Evolutionary conservation across 2,113 vertebrate genomes (phyloP).

Genomic region (Leptobrachium leishanense): DNA sequence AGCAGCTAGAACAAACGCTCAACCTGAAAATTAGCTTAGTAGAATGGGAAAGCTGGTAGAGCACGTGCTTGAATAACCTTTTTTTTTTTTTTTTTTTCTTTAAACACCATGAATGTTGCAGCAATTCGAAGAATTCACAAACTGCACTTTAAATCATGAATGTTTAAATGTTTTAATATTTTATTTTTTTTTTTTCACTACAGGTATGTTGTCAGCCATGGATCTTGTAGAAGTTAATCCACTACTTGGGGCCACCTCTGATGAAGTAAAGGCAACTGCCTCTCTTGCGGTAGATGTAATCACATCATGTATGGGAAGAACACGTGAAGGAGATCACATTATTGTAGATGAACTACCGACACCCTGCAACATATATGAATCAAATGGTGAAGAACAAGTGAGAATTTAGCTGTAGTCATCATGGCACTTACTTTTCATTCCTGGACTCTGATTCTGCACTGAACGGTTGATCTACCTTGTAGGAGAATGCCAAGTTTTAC

Average conservation of each 20-base stretch:
- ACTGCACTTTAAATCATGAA: background rate
- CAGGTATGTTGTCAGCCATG: constrained; percentile 90
- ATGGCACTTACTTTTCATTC: constrained; percentile 52
- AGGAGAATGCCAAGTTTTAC: too few relatives aligned
- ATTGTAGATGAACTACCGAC: constrained; percentile 75
- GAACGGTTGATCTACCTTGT: background rate
- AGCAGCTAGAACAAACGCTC: too few relatives aligned
- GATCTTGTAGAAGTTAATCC: constrained; percentile 97
- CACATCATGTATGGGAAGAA: constrained; percentile 87
- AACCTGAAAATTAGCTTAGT: too few relatives aligned
- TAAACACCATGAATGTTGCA: too few relatives aligned
- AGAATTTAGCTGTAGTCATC: constrained; percentile 62
- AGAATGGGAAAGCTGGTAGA: too few relatives aligned
- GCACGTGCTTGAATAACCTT: background rate
- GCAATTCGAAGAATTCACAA: too few relatives aligned
- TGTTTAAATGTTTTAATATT: too few relatives aligned
- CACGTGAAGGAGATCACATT: constrained; percentile 79
- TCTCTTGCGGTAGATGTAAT: constrained; percentile 86
- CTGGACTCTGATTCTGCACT: constrained; percentile 16
- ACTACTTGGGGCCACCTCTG: constrained; percentile 71
- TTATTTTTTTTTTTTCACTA: constrained; percentile 12
- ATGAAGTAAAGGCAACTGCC: constrained; percentile 82
- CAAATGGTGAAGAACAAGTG: constrained; percentile 67
- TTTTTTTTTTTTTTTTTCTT: too few relatives aligned
- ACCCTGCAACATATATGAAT: constrained; percentile 78